These are phyloP conservation scores for Cyclophora albipunctata DNA, from an alignment of 2,888 invertebrate genomes.

Conservation along the genomic window DNA sequence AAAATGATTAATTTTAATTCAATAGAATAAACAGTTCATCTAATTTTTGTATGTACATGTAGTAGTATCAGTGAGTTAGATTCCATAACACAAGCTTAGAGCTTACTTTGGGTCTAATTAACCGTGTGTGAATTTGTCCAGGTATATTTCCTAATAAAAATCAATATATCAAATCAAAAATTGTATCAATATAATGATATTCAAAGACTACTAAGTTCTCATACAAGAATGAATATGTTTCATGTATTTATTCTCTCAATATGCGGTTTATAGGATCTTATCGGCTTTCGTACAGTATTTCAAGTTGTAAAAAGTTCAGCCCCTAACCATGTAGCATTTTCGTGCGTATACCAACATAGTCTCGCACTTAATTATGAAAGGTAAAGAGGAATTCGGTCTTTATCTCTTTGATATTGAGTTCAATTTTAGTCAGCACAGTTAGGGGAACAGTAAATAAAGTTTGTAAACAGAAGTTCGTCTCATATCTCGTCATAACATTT, in stretches of 20 bases:
- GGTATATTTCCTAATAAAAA: too few species aligned
- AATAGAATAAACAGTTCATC: too few species aligned
- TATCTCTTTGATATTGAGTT: constrained; percentile 22
- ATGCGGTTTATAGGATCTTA: constrained; percentile 53
- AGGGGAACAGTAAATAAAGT: constrained; percentile 18
- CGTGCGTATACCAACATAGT: constrained; percentile 30
- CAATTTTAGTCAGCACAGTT: constrained; percentile 11
- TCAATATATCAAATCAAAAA: too few species aligned
- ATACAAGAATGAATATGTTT: constrained; percentile 1
- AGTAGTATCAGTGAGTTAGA: too few species aligned
- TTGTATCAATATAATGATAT: too few species aligned
- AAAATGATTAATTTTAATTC: too few species aligned
- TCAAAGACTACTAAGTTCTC: not conserved
- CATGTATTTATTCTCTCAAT: constrained; percentile 41
- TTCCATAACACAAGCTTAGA: too few species aligned
- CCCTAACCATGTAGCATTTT: constrained; percentile 53
- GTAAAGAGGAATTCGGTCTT: constrained; percentile 1
- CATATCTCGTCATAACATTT: constrained; percentile 66
- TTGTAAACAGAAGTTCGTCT: constrained; percentile 43
- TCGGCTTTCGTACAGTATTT: constrained; percentile 57
- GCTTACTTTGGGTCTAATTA: too few species aligned
- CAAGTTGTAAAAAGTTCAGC: constrained; percentile 66
- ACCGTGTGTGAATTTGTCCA: too few species aligned
- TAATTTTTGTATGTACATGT: too few species aligned
- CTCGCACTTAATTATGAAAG: constrained; percentile 11